Conservation (phyloP, 2,113 vertebrate species). For the Sebastes schlegelii region DNA sequence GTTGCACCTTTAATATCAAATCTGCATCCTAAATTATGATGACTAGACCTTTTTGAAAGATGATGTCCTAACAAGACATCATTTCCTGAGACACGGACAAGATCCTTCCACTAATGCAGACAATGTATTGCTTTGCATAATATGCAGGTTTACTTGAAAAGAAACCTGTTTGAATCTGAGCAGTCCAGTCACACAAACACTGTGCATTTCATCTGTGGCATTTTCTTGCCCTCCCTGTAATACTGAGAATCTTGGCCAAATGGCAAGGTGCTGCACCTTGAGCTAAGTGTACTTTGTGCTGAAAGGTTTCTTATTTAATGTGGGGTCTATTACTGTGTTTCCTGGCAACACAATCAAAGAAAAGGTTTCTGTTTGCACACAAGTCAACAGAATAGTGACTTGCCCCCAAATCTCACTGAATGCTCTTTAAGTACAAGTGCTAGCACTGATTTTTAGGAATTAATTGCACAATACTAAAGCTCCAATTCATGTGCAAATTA, state of each 20-base stretch:
- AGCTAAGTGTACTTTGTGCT: not conserved
- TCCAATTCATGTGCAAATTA: no score
- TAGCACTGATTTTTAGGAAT: no score
- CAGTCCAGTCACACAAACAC: not conserved
- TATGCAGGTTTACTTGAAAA: not conserved
- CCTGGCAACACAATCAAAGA: not conserved
- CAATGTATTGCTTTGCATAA: not conserved
- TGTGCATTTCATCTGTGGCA: not conserved
- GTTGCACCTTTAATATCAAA: not conserved
- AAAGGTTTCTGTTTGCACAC: not conserved
- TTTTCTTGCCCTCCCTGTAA: slow-evolving; percentile 1
- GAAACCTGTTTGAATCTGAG: not conserved
- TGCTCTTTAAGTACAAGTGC: not conserved
- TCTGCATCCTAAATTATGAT: not conserved
- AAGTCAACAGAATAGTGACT: not conserved
- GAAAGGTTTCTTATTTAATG: not conserved
- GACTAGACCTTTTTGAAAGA: not conserved
- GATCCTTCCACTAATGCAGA: not conserved
- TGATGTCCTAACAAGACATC: not conserved
- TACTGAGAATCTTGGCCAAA: not conserved
- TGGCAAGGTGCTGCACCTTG: not conserved
- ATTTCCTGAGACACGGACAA: not conserved
- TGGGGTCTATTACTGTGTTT: not conserved
- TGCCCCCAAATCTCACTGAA: not conserved
- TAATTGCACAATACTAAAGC: no score